phyloP scores from a whole-genome alignment of 2,888 invertebrate species.

The Malacosoma neustria region DNA sequence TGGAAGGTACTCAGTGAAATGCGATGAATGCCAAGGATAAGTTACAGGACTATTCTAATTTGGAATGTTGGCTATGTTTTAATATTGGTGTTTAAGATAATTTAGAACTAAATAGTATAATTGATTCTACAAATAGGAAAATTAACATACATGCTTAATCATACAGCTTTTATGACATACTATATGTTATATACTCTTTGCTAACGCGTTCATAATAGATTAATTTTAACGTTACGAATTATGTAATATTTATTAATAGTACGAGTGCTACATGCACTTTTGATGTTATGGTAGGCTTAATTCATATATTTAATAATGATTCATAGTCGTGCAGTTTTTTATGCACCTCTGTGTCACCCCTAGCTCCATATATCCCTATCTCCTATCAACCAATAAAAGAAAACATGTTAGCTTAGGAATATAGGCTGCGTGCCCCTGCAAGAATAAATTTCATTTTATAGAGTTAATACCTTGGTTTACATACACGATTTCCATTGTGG shows the following conservation, averaged over 20 bases:
- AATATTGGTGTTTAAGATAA: neutral
- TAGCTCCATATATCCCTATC: neutral
- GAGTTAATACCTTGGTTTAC: constrained; percentile 28
- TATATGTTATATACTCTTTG: neutral
- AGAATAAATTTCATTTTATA: constrained; percentile 61
- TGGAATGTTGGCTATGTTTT: neutral
- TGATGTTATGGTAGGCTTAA: neutral
- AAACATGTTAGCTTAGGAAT: constrained; percentile 15
- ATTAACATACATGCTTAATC: neutral
- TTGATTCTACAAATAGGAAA: neutral
- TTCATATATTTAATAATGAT: neutral
- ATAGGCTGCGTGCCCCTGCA: constrained; percentile 35
- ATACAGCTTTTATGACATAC: too few relatives aligned
- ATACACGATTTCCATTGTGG: constrained; percentile 31
- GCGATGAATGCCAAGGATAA: neutral
- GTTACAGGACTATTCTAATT: too few relatives aligned
- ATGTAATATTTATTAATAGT: neutral
- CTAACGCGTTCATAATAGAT: neutral
- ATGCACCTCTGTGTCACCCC: neutral
- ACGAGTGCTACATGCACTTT: neutral
- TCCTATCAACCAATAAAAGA: constrained; percentile 4
- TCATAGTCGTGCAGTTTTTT: neutral
- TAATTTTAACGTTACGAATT: neutral
- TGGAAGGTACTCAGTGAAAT: neutral
- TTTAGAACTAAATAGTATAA: neutral